phyloP scores from a whole-genome alignment of 2,888 invertebrate species.

The Polymixis lichenea region DNA sequence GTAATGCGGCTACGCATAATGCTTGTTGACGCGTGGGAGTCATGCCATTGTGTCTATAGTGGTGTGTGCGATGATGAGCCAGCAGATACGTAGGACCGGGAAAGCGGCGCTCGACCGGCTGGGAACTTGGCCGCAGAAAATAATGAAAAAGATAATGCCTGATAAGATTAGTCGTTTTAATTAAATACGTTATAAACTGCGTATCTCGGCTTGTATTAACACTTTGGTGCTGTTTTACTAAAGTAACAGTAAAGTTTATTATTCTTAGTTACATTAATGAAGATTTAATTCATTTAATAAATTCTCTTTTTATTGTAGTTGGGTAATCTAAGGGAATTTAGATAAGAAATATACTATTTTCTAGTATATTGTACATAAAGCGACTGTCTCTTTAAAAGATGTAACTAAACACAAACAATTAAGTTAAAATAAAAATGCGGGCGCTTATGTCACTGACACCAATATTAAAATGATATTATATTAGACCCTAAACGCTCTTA shows the following conservation, averaged over 20 bases:
- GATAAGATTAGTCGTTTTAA: conserved; percentile 63
- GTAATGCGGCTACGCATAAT: conserved; percentile 76
- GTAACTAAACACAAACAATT: conserved; percentile 9
- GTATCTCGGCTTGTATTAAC: conserved; percentile 37
- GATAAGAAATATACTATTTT: conserved; percentile 6
- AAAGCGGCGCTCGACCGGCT: conserved; percentile 56
- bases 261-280: conserved; percentile 8
- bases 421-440: conserved; percentile 31
- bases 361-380: not conserved
- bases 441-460: conserved; percentile 46
- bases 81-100: conserved; percentile 62
- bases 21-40: conserved; percentile 81
- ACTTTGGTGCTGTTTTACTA: conserved; percentile 39
- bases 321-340: conserved; percentile 7
- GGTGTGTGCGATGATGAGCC: conserved; percentile 68
- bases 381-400: not conserved
- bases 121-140: conserved; percentile 58
- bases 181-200: conserved; percentile 57
- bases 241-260: conserved; percentile 52
- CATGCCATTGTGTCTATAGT: conserved; percentile 75
- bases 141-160: conserved; percentile 61
- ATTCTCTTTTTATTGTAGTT: conserved; percentile 7
- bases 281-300: conserved; percentile 2
- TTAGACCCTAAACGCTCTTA: conserved; percentile 51
- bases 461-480: conserved; percentile 42